Percentiles rank a stretch among this genome's conserved stretches.
These are phyloP conservation scores for Ethmia dodecea DNA, from an alignment of 2,888 invertebrate genomes.

Conservation along the genomic window DNA sequence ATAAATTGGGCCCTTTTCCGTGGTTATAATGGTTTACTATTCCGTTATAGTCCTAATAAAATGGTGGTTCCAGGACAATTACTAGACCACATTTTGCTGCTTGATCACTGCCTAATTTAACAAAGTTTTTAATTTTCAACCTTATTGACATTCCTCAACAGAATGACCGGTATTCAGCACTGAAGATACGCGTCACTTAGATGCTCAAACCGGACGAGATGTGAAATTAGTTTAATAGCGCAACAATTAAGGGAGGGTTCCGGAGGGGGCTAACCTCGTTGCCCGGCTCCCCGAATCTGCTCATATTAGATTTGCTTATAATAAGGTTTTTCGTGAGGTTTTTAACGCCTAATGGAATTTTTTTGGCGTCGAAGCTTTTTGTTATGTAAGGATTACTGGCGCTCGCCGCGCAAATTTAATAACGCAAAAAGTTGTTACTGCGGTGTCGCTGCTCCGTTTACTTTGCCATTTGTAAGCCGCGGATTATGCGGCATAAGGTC, in stretches of 20 bases:
- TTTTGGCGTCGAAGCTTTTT: conserved; percentile 18
- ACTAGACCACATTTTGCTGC: no score
- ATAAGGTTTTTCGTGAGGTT: not conserved
- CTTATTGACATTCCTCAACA: no score
- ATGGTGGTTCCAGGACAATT: no score
- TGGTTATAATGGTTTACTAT: no score
- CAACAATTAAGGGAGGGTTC: not conserved
- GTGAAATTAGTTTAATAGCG: conserved; percentile 1
- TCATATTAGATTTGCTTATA: not conserved
- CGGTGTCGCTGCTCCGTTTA: not conserved
- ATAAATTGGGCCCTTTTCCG: no score
- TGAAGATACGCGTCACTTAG: no score
- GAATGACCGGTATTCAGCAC: no score
- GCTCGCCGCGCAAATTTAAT: conserved; percentile 25
- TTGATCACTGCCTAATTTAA: no score
- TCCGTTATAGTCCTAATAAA: no score
- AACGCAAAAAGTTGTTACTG: conserved; percentile 30
- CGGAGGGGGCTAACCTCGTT: not conserved
- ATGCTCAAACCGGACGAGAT: no score
- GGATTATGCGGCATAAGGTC: not conserved
- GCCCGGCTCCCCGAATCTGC: not conserved
- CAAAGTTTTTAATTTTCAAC: no score
- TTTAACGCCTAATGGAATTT: conserved; percentile 5
- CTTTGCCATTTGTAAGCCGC: conserved; percentile 1
- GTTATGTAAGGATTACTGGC: conserved; percentile 24